A percentile compares a stretch with the other conserved stretches of the same genome.
phyloP scores from a whole-genome alignment of 2,888 invertebrate genomes.

The Brachycybe producta region DNA sequence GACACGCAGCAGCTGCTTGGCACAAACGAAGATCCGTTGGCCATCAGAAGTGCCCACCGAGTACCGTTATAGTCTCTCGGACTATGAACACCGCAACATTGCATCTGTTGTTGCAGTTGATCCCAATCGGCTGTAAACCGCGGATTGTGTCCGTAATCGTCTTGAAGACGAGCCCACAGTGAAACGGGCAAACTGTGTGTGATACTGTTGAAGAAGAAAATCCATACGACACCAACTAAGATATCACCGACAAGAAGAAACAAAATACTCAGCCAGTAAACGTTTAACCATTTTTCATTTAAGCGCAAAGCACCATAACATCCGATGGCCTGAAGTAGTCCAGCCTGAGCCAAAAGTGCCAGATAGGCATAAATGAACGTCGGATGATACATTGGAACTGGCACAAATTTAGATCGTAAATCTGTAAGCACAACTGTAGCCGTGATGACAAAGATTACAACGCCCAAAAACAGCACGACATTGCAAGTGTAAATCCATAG shows the following conservation, averaged over 20 bases:
- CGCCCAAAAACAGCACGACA: slow-evolving; percentile 69
- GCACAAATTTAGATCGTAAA: slow-evolving; percentile 29
- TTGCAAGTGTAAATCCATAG: slow-evolving; percentile 88
- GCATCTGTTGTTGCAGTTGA: slow-evolving; percentile 35
- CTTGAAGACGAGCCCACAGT: slow-evolving; percentile 45
- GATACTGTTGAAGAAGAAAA: slow-evolving; percentile 61
- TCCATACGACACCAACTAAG: slow-evolving; percentile 71
- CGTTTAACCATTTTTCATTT: slow-evolving; percentile 64
- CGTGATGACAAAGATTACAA: slow-evolving; percentile 63
- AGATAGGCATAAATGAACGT: slow-evolving; percentile 73
- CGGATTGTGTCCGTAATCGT: slow-evolving; percentile 56
- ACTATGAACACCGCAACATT: slow-evolving; percentile 64
- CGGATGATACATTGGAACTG: slow-evolving; percentile 51
- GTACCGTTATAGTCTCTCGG: slow-evolving; percentile 34
- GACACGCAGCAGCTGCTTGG: slow-evolving; percentile 12
- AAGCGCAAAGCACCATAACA: slow-evolving; percentile 68
- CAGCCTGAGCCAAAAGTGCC: slow-evolving; percentile 59
- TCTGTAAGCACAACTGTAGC: slow-evolving; percentile 43
- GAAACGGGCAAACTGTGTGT: slow-evolving; percentile 59
- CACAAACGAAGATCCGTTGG: neutral
- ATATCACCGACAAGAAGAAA: slow-evolving; percentile 70
- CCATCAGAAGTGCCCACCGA: neutral
- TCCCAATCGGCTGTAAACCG: slow-evolving; percentile 67
- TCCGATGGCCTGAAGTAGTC: slow-evolving; percentile 54
- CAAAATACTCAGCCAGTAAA: slow-evolving; percentile 67